Evolutionary conservation across 2,888 invertebrate species (phyloP), one percentile per base, ranked within the genome.

Genomic region (Papilio protenor): DNA sequence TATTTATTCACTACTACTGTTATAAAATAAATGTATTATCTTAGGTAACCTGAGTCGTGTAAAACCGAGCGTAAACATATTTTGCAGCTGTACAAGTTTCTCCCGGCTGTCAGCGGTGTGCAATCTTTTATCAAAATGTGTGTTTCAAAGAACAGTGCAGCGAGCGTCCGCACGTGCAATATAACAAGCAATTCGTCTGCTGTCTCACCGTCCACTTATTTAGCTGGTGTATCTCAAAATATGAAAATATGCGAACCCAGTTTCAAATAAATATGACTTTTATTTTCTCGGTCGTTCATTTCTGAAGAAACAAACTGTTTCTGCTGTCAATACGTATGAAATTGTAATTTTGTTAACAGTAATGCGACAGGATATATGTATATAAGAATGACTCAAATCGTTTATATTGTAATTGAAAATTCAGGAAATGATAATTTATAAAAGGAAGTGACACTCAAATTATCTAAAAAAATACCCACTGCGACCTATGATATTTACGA

Each of bases 21-120:
- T 27, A 2, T 55, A 55, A n/a, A 0, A n/a, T 92, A n/a, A 0
- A n/a, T 92, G 91, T 90, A 89, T 92, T 90, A 90, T 87, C 81
- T 52, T 78, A 81, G 83, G 79, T 82, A 82, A 78, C 80, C 55
- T 69, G 77, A 81, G 80, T 79, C 78, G 76, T 81, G 80, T 81
- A 79, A 73, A 81, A 79, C 77, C 66, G 73, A 81, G 87, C 85
- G 83, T 87, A 90, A 92, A 92, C 89, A 92, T 91, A 91, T 91
- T 91, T 90, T 88, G 87, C 85, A 86, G 82, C 83, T 83, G 81
- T 69, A 45, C 45, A 21, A 61, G 61, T 79, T 80, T 80, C 81
- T 82, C 83, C 82, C 83, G 81, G 84, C 82, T 81, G 82, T 83
- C 81, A 80, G 81, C 82, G 59, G 73, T 73, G 75, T 73, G 52